Conservation (phyloP, 1,140 invertebrate genomes). For the Drosophila pectinifera region DNA sequence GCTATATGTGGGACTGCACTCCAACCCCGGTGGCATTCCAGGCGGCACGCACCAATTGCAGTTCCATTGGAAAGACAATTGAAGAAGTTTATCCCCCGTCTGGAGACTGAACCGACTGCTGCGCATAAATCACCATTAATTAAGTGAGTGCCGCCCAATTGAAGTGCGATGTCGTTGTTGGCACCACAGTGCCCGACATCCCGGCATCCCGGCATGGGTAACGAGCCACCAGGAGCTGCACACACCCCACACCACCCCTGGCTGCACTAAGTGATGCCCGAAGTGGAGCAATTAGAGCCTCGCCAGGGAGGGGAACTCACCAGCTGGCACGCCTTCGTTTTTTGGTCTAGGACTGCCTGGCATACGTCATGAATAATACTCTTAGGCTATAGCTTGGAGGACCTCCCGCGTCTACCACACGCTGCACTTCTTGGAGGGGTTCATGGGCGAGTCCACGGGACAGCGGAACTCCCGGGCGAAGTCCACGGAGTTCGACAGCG, state of each 20-base stretch:
- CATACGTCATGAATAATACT: constrained; percentile 61
- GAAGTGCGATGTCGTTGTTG: constrained; percentile 66
- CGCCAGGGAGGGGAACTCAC: constrained; percentile 9
- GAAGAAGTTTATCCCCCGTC: constrained; percentile 37
- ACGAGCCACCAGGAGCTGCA: constrained; percentile 26
- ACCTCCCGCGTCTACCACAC: constrained; percentile 64
- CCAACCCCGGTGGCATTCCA: constrained; percentile 15
- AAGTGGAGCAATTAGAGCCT: constrained; percentile 41
- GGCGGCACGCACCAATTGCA: constrained; percentile 38
- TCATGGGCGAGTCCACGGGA: constrained; percentile 90
- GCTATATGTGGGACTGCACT: constrained; percentile 8
- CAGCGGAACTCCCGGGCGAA: constrained; percentile 92
- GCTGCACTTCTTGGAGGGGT: constrained; percentile 93
- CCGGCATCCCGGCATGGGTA: constrained; percentile 19
- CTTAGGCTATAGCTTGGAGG: constrained; percentile 35
- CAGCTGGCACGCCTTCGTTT: constrained; percentile 26
- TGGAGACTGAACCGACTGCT: constrained; percentile 38
- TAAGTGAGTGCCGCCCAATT: constrained; percentile 61
- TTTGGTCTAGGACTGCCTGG: constrained; percentile 32
- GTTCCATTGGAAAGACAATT: constrained; percentile 65
- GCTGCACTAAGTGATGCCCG: constrained; percentile 31
- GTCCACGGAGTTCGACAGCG: constrained; percentile 93
- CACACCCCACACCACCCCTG: constrained; percentile 21
- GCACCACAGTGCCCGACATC: constrained; percentile 34
- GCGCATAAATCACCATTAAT: constrained; percentile 78